Evolutionary conservation across 1,140 invertebrate species (phyloP).

Genomic region (Pachypeltis micranthus): DNA sequence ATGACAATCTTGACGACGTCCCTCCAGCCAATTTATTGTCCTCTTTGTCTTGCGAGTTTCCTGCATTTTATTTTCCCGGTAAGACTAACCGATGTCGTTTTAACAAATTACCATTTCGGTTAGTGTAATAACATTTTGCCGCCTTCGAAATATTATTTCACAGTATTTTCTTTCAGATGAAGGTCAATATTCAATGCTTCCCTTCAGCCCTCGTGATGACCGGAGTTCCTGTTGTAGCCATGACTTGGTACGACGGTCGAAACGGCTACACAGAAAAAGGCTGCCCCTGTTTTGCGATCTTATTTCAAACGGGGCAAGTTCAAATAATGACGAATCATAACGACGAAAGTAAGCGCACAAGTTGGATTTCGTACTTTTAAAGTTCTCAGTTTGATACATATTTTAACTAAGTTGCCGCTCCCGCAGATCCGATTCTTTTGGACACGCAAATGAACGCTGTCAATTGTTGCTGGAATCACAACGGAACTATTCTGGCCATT

Average conservation of each 20-base stretch:
- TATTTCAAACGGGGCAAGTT: slow-evolving; percentile 74
- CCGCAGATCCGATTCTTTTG: slow-evolving; percentile 52
- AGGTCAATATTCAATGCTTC: slow-evolving; percentile 49
- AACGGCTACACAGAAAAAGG: slow-evolving; percentile 54
- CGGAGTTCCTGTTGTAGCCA: slow-evolving; percentile 47
- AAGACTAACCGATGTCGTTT: too few species aligned
- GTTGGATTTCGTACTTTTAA: background rate
- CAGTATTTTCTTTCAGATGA: slow-evolving; percentile 42
- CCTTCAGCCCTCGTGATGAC: slow-evolving; percentile 31
- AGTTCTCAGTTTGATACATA: background rate
- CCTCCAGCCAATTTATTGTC: too few species aligned
- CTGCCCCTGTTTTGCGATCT: slow-evolving; percentile 70
- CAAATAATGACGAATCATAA: slow-evolving; percentile 80
- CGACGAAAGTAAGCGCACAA: slow-evolving; percentile 57
- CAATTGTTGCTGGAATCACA: slow-evolving; percentile 82
- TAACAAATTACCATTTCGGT: background rate
- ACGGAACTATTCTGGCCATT: slow-evolving; percentile 75
- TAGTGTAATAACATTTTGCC: too few species aligned
- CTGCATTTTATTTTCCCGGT: too few species aligned
- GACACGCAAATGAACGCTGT: slow-evolving; percentile 70
- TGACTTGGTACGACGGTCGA: slow-evolving; percentile 79
- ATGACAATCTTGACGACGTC: too few species aligned
- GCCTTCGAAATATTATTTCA: too few species aligned
- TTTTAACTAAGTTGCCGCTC: too few species aligned
- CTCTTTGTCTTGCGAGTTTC: too few species aligned